phyloP scores from a whole-genome alignment of 2,797 vertebrate species.

The Acanthopagrus latus region DNA sequence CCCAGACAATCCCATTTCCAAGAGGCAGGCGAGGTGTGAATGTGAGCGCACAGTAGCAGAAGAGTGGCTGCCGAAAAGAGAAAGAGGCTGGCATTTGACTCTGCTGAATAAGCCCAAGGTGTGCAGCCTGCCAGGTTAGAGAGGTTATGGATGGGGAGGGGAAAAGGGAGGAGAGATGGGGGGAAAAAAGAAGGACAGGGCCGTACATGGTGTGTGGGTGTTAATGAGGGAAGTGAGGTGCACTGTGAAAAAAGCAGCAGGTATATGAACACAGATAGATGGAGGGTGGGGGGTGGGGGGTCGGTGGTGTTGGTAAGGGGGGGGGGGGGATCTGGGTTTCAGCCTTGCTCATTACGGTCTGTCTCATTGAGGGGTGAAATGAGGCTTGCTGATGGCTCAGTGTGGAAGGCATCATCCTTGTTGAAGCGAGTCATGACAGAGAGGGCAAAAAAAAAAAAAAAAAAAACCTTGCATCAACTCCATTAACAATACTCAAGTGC shows the following conservation, averaged over 20 bases:
- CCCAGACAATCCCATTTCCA: conserved; percentile 83
- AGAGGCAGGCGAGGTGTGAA: conserved; percentile 80
- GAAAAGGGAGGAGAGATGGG: conserved; percentile 17
- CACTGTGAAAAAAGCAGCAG: conserved; percentile 29
- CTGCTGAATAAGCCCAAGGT: conserved; percentile 98
- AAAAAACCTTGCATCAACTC: conserved; percentile 62
- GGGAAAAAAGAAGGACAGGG: not conserved
- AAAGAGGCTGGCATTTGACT: conserved; percentile 93
- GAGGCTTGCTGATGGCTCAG: conserved; percentile 79
- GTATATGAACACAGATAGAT: conserved; percentile 24
- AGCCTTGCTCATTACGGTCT: conserved; percentile 78
- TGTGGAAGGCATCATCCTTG: conserved; percentile 69
- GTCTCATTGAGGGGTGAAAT: conserved; percentile 82
- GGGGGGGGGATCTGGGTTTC: conserved; percentile 57
- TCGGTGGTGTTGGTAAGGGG: conserved; percentile 45
- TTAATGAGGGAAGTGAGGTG: conserved; percentile 67
- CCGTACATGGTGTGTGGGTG: conserved; percentile 42
- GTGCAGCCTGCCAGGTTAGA: conserved; percentile 82
- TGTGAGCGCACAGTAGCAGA: conserved; percentile 91
- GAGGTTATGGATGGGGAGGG: conserved; percentile 71
- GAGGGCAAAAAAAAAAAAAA: conserved; percentile 55
- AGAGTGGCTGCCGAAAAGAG: conserved; percentile 90
- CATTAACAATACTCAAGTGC: conserved; percentile 59
- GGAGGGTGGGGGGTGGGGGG: conserved; percentile 55
- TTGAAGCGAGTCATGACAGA: conserved; percentile 66